Evolutionary conservation across 2,888 invertebrate species (phyloP), one percentile per base, ranked within the genome.

Genomic region (Ectemnius lituratus): DNA sequence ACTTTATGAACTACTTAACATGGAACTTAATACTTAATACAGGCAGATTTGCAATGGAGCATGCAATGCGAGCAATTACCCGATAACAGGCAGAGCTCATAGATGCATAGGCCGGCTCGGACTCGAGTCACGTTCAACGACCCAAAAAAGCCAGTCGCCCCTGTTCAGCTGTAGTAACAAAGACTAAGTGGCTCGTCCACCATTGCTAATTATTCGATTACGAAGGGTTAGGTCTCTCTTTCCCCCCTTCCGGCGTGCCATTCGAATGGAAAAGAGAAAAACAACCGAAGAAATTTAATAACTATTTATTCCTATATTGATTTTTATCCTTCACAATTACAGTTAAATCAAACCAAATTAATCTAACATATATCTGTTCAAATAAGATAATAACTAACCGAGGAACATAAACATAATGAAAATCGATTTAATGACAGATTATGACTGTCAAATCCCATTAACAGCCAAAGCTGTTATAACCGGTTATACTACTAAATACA

Each of bases 151-250:
- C 52, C 52, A 52, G 52, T 52, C 14, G 52, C 52, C 52, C 52
- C 52, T 16, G 52, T 52, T 52, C 52, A 52, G 52, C 52, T 16
- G 52, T 16, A 52, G 52, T 52, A 52, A 52, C 52, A 52, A 52
- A 52, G 52, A 52, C 52, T 52, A 52, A 52, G 52, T 52, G 52
- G 52, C 52, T 52, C 52, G 52, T 52, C 52, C 52, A 52, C 52
- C 16, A 52, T 52, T 52, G 16, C 52, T 52, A 52, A 52, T 52
- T 52, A 52, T 52, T 52, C 52, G 52, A 52, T 52, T 52, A 52
- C 52, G 16, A 52, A 52, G 52, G 52, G 52, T 52, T 52, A 52
- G 52, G 16, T 11, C 52, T 16, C 52, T 52, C 2, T 2, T 23
- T 0, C 52, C 52, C 52, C 14, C 52, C 52, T 52, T 52, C 52